A percentile compares a stretch with the other conserved stretches of the same genome.
Evolutionary conservation across 2,797 vertebrate species (phyloP).

Genomic region (Adrianichthys oophorus): DNA sequence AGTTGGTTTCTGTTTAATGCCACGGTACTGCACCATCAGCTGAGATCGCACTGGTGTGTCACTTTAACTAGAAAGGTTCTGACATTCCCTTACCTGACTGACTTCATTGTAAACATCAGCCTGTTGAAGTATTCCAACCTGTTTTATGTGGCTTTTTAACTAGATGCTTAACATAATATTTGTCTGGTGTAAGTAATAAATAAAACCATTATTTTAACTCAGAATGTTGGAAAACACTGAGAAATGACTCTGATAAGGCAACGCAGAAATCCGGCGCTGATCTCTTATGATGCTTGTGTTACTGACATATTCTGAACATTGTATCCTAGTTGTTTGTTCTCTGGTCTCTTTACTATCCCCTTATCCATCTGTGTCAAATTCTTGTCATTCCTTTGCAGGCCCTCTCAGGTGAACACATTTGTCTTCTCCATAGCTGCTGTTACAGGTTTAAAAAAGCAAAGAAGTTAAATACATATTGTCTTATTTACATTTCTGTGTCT

Average conservation of each 20-base stretch:
- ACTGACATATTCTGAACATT: background rate
- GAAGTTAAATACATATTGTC: slow-evolving; percentile 31
- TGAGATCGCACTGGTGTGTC: slow-evolving; percentile 2
- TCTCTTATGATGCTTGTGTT: background rate
- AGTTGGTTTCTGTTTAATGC: background rate
- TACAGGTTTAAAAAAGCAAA: slow-evolving; percentile 26
- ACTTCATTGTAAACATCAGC: too few species aligned
- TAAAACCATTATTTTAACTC: too few species aligned
- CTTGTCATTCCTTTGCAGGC: slow-evolving; percentile 31
- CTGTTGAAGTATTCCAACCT: too few species aligned
- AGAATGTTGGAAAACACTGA: too few species aligned
- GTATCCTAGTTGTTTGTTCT: background rate
- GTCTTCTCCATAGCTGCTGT: slow-evolving; percentile 23
- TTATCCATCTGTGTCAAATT: slow-evolving; percentile 43
- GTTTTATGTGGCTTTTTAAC: too few species aligned
- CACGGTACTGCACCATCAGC: background rate
- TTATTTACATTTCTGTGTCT: slow-evolving; percentile 18
- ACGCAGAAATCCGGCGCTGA: too few species aligned
- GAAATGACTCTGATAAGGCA: too few species aligned
- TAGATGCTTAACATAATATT: too few species aligned
- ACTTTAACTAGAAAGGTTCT: too few species aligned
- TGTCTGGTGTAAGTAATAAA: too few species aligned
- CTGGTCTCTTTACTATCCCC: slow-evolving; percentile 2
- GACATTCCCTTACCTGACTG: too few species aligned
- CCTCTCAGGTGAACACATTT: slow-evolving; percentile 33